Conservation (phyloP, 30 jellyfish, hydroid and myxozoan genomes). For the Turritopsis rubra region DNA sequence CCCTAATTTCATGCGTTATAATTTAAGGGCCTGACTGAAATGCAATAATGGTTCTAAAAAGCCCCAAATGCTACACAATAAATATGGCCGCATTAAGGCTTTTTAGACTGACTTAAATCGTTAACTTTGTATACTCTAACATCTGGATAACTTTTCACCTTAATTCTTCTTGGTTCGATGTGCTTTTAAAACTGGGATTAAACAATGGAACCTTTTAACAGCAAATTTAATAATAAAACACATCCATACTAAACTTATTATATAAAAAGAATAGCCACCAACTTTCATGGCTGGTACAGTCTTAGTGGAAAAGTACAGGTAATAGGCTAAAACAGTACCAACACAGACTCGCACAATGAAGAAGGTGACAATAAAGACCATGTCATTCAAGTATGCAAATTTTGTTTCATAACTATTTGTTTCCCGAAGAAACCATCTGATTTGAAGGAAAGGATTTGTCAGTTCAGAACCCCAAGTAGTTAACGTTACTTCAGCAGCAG, state of each 20-base stretch:
- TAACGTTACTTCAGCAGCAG: constrained; percentile 74
- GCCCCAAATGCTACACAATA: too few relatives aligned
- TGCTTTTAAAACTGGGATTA: background rate
- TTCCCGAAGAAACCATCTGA: constrained; percentile 78
- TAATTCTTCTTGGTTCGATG: background rate
- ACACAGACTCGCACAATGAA: constrained; percentile 50
- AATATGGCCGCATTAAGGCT: too few relatives aligned
- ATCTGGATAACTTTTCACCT: background rate
- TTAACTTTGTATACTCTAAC: too few relatives aligned
- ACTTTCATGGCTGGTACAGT: constrained; percentile 46
- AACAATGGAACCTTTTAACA: background rate
- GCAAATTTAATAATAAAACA: constrained; percentile 51
- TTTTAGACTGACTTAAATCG: too few relatives aligned
- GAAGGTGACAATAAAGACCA: constrained; percentile 48
- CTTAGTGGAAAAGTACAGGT: constrained; percentile 37
- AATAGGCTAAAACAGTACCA: constrained; percentile 56
- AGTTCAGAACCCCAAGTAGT: constrained; percentile 94
- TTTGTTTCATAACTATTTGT: constrained; percentile 35
- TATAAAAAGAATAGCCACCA: constrained; percentile 60
- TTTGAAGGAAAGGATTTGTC: constrained; percentile 80
- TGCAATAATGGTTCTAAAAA: too few relatives aligned
- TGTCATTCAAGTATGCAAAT: constrained; percentile 63
- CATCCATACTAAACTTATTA: constrained; percentile 59
- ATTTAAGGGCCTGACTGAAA: too few relatives aligned
- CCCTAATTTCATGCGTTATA: too few relatives aligned